Evolutionary conservation across 2,888 invertebrate genomes (phyloP), one percentile per base, ranked within the genome.

Genomic region (Amphipoea lucens): DNA sequence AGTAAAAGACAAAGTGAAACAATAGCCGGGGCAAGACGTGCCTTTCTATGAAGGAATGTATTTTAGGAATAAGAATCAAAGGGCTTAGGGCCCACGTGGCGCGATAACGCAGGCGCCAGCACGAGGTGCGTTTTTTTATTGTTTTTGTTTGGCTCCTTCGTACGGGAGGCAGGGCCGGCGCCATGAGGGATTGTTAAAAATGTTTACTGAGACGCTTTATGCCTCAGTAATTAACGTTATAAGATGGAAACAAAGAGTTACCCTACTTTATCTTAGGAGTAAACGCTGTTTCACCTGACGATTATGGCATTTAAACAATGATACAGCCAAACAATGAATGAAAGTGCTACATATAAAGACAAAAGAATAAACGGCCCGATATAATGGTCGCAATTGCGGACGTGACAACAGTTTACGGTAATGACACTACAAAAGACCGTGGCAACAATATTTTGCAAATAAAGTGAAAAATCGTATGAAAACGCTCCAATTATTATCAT

Each of bases 71-170:
- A 86, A 92, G 92, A 92, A 92, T 90, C 84, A 90, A 92, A 91
- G 92, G 92, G 91, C 89, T 89, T 90, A 91, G 89, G 89, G 90
- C 89, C 93, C 95, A 95, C 94, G 95, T 95, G 95, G 92, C 91
- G 73, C 89, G 96, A 96, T 96, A 96, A 95, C 91, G 83, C 90
- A 90, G 96, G 96, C 96, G 96, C 96, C 96, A 92, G 92, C 91
- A 87, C 87, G 90, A 84, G 90, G 89, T 91, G 90, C 91, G 76
- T 80, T 83, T n/a, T 86, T 89, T 29, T 29, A 29, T 29, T 88
- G 86, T 87, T 83, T 90, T 90, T 90, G 73, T 89, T 86, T 81
- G 82, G 45, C 76, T 74, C 73, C 76, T 81, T 65, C 77, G 81
- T 76, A 79, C 69, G 62, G 75, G 84, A 85, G 87, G 81, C 88